phyloP scores from a whole-genome alignment of 2,888 invertebrate species.

The Carterocephalus palaemon region DNA sequence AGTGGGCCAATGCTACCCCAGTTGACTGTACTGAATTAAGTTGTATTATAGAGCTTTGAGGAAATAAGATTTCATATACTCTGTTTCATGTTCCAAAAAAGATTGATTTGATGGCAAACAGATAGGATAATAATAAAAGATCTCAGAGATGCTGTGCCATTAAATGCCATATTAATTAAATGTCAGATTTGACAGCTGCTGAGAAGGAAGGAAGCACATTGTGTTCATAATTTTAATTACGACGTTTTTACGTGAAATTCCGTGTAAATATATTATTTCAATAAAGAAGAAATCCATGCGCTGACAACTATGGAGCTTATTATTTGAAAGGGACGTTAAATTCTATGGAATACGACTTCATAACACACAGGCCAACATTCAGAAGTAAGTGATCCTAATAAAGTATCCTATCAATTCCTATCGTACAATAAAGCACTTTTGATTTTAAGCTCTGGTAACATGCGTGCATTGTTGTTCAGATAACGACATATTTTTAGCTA shows the following conservation, averaged over 20 bases:
- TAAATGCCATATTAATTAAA: conserved; percentile 5
- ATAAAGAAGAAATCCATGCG: conserved; percentile 31
- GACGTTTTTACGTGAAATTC: not conserved
- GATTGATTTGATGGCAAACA: no score
- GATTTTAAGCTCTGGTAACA: conserved; percentile 47
- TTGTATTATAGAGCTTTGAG: no score
- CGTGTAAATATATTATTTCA: conserved; percentile 33
- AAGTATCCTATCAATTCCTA: conserved; percentile 38
- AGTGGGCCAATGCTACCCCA: no score
- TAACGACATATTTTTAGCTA: conserved; percentile 56
- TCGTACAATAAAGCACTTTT: conserved; percentile 38
- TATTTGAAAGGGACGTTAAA: conserved; percentile 46
- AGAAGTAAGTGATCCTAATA: conserved; percentile 57
- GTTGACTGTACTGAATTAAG: no score
- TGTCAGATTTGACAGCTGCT: conserved; percentile 54
- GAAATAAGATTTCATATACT: no score
- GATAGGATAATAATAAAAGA: no score
- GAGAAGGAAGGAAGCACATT: conserved; percentile 46
- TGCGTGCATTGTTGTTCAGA: conserved; percentile 48
- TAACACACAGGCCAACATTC: conserved; percentile 52
- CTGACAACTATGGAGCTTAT: conserved; percentile 48
- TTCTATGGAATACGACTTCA: conserved; percentile 65
- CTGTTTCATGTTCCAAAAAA: no score
- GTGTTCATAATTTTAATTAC: conserved; percentile 37
- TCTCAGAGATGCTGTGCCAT: no score